Evolutionary conservation across 2,113 vertebrate species (phyloP), one percentile per base, ranked within the genome.

Genomic region (Anoura caudifer): DNA sequence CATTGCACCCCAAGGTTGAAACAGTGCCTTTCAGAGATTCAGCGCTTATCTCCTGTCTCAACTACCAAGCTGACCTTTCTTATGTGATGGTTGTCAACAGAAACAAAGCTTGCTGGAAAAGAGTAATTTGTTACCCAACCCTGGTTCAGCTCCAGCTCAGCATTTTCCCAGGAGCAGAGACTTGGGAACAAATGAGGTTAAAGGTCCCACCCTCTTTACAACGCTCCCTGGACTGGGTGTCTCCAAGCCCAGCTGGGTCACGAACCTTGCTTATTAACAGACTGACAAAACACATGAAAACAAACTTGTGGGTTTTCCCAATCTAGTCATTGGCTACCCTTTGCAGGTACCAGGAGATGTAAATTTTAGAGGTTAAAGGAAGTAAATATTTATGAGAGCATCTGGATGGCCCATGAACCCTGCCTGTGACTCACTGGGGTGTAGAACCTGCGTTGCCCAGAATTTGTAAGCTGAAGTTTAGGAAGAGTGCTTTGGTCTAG

Each of bases 371-470:
- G 38, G 22, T 98, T 97, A 95, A 77, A n/a, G 76, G 96, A 96
- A 67, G 91, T 93, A 96, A 97, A 98, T 98, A 98, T 97, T 95
- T 94, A 96, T 96, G 43, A 97, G 92, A 47, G 9, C 50, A 22
- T 77, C 45, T 20, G 72, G 96, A 65, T 75, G 15, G 61, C 5
- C 1, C 81, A 90, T 77, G 79, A 76, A 72, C 50, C 94, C 47
- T 56, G 87, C 85, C 85, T 63, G 45, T 81, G 50, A 87, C 91
- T 61, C 63, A 77, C 92, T 67, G 0, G 0, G 88, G 88, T 95
- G 31, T 72, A 67, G 50, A 95, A 81, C n/a, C 83, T 93, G 69
- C 83, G 65, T 19, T 4, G n/a, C 79, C 80, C 72, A 3, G 5
- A 96, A 77, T 11, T 80, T 81, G 5, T 61, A 85, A 96, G 86